Conservation (phyloP, 2,113 vertebrate genomes). For the Vidua chalybeata region DNA sequence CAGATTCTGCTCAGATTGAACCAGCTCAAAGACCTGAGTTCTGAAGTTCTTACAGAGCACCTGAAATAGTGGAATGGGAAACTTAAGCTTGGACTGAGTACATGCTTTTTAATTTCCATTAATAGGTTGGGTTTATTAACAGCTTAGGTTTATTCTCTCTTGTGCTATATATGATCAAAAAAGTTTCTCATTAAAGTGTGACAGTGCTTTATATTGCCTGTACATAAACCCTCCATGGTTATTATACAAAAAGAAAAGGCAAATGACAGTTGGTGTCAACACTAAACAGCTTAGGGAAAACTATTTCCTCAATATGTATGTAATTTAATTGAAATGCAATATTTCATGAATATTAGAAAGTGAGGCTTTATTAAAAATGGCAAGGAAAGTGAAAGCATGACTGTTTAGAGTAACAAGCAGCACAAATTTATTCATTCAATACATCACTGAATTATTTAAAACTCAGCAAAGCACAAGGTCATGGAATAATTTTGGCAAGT, state of each 20-base stretch:
- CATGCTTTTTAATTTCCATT: background rate
- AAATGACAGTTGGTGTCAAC: conserved; percentile 80
- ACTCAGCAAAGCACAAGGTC: conserved; percentile 80
- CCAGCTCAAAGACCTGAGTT: background rate
- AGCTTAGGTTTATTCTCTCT: conserved; percentile 18
- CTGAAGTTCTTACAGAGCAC: background rate
- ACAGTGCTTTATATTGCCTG: conserved; percentile 64
- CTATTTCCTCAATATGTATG: conserved; percentile 73
- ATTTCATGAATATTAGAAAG: conserved; percentile 85
- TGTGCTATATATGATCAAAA: conserved; percentile 56
- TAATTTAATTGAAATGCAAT: conserved; percentile 85
- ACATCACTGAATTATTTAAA: conserved; percentile 86
- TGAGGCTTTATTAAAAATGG: conserved; percentile 80
- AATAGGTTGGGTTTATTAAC: background rate
- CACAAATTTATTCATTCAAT: conserved; percentile 84
- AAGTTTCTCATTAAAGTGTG: conserved; percentile 67
- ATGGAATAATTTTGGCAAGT: conserved; percentile 81
- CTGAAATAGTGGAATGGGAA: background rate
- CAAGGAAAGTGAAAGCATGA: conserved; percentile 79
- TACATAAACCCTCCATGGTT: conserved; percentile 63
- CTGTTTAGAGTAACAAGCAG: conserved; percentile 81
- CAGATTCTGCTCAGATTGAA: background rate
- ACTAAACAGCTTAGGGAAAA: conserved; percentile 81
- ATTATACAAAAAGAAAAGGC: conserved; percentile 69
- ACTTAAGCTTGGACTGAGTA: background rate